Evolutionary conservation across 2,888 invertebrate species (phyloP).

Genomic region (Lasioglossum oenotherae): DNA sequence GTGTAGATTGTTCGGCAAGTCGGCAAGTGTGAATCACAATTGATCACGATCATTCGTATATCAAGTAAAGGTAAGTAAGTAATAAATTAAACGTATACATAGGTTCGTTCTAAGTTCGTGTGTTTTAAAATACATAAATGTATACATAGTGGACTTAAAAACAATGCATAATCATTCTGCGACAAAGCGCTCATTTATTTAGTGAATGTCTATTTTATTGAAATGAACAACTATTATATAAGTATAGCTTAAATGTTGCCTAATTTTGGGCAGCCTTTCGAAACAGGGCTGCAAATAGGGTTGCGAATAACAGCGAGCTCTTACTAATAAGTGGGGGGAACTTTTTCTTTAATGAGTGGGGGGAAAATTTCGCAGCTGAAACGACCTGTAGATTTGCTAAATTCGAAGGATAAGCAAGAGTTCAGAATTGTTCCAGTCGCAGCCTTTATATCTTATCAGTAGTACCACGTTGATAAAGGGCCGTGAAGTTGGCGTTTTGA

Average conservation of each 20-base stretch:
- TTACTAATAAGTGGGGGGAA: not conserved
- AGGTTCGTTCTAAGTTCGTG: not conserved
- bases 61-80: not conserved
- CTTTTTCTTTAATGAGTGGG: too few species aligned
- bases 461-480: constrained; percentile 35
- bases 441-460: constrained; percentile 32
- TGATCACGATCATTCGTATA: not conserved
- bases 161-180: not conserved
- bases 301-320: not conserved
- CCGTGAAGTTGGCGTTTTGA: constrained; percentile 24
- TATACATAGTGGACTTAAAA: not conserved
- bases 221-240: not conserved
- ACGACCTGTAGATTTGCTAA: not conserved
- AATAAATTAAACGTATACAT: not conserved
- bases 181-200: not conserved
- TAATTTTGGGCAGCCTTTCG: not conserved
- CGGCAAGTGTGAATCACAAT: not conserved
- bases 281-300: not conserved
- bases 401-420: not conserved
- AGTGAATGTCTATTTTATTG: not conserved
- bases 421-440: not conserved
- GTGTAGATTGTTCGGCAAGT: not conserved
- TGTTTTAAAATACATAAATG: not conserved
- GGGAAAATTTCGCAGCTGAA: not conserved
- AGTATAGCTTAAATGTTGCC: not conserved